A percentile compares a stretch with the other conserved stretches of the same genome.
Conservation (phyloP, 1,140 invertebrate genomes). For the Bombus superbus region DNA sequence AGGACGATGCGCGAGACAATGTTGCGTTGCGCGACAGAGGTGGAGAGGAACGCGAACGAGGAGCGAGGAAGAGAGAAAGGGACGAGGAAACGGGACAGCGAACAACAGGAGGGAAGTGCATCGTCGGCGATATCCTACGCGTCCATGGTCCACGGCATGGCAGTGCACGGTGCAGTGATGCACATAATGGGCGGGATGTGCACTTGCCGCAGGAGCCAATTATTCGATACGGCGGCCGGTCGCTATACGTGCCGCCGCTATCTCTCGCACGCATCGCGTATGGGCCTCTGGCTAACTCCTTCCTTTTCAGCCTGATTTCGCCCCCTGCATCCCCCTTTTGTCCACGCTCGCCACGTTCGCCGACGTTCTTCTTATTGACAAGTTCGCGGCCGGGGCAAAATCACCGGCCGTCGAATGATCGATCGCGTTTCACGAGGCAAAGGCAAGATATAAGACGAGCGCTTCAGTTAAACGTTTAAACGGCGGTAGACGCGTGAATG, state of each 20-base stretch:
- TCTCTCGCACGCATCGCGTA: conserved; percentile 78
- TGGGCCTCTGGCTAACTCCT: conserved; percentile 68
- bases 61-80: conserved; percentile 26
- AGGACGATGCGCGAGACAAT: conserved; percentile 29
- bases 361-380: conserved; percentile 24
- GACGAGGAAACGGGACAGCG: conserved; percentile 5
- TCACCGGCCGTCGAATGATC: conserved; percentile 16
- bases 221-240: conserved; percentile 81
- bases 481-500: not conserved
- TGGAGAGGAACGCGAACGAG: conserved; percentile 12
- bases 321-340: conserved; percentile 32
- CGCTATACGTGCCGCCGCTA: conserved; percentile 79
- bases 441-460: not conserved
- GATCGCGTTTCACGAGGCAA: not conserved
- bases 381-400: conserved; percentile 22
- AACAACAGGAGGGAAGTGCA: conserved; percentile 55
- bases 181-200: conserved; percentile 81
- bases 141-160: conserved; percentile 53
- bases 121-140: conserved; percentile 63
- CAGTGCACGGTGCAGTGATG: conserved; percentile 77
- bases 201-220: conserved; percentile 83
- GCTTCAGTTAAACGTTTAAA: not conserved
- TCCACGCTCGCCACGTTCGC: not conserved
- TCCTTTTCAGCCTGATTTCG: conserved; percentile 60
- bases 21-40: conserved; percentile 41